Conservation (phyloP, 2,113 vertebrate species). For the Lophius piscatorius region DNA sequence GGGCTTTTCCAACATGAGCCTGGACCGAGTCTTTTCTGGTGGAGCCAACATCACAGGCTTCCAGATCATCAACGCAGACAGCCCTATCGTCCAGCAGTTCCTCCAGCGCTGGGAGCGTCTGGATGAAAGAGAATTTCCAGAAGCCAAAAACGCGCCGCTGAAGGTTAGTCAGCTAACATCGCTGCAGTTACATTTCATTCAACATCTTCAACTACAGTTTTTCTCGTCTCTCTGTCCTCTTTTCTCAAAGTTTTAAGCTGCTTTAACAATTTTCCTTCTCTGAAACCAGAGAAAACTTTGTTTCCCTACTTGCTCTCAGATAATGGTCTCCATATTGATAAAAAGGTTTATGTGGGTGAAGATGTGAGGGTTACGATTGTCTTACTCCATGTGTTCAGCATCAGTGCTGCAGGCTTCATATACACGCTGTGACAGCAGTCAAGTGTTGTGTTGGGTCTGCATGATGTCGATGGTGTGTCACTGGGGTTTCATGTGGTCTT, state of each 20-base stretch:
- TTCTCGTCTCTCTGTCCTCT: not conserved
- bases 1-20: conserved; percentile 94
- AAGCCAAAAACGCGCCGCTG: conserved; percentile 92
- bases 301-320: conserved; percentile 29
- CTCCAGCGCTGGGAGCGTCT: conserved; percentile 97
- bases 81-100: conserved; percentile 96
- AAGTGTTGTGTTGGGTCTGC: not conserved
- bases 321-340: too few relatives aligned
- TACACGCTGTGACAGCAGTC: conserved; percentile 8
- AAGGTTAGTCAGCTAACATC: conserved; percentile 87
- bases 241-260: conserved; percentile 20
- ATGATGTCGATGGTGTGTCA: conserved; percentile 17
- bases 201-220: conserved; percentile 34
- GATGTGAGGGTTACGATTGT: conserved; percentile 9
- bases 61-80: conserved; percentile 96
- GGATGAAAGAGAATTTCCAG: conserved; percentile 97
- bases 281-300: conserved; percentile 23
- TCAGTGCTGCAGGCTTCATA: not conserved
- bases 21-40: conserved; percentile 93
- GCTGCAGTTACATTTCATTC: conserved; percentile 41
- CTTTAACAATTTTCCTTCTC: not conserved
- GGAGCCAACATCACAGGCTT: conserved; percentile 97
- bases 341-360: conserved; percentile 20
- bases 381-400: not conserved
- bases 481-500: conserved; percentile 32